Percentiles rank a stretch among this genome's conserved stretches.
Conservation (phyloP, 2,797 vertebrate genomes). For the Heterohyrax brucei region DNA sequence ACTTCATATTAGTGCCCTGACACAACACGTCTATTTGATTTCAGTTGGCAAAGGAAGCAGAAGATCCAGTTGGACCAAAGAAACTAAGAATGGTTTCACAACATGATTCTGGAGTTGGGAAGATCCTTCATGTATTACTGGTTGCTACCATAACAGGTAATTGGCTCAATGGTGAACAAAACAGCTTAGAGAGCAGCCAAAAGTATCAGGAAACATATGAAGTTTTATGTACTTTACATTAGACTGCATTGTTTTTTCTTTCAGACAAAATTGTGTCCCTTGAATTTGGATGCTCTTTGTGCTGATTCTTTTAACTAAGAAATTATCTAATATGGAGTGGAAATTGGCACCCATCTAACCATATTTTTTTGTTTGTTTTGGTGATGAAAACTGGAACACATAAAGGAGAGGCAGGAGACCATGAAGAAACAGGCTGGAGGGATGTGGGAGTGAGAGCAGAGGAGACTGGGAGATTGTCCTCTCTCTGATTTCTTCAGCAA, state of each 20-base stretch:
- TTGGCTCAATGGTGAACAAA: neutral
- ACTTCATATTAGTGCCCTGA: slow-evolving; percentile 43
- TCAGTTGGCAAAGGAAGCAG: slow-evolving; percentile 80
- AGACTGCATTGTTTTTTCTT: neutral
- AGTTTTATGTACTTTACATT: neutral
- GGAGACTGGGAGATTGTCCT: neutral
- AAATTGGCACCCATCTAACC: neutral
- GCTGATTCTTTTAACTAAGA: neutral
- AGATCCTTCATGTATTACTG: neutral
- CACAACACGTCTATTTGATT: slow-evolving; percentile 68
- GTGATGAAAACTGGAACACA: slow-evolving; percentile 44
- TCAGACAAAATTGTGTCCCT: slow-evolving; percentile 51
- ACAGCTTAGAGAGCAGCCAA: neutral
- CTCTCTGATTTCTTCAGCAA: neutral
- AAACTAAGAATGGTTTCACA: slow-evolving; percentile 20
- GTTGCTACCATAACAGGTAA: neutral
- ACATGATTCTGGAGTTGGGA: slow-evolving; percentile 23
- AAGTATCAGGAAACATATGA: slow-evolving; percentile 10
- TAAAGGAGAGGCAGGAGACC: neutral
- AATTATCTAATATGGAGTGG: neutral
- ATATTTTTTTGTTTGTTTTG: slow-evolving; percentile 14
- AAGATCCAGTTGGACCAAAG: slow-evolving; percentile 75
- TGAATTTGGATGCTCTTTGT: slow-evolving; percentile 8
- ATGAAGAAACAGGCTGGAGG: neutral
- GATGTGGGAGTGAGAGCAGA: no score